Percentiles rank a stretch among this genome's conserved stretches.
These are phyloP conservation scores for Sebastes melanostomus DNA, from an alignment of 2,797 vertebrate genomes.

Conservation along the genomic window DNA sequence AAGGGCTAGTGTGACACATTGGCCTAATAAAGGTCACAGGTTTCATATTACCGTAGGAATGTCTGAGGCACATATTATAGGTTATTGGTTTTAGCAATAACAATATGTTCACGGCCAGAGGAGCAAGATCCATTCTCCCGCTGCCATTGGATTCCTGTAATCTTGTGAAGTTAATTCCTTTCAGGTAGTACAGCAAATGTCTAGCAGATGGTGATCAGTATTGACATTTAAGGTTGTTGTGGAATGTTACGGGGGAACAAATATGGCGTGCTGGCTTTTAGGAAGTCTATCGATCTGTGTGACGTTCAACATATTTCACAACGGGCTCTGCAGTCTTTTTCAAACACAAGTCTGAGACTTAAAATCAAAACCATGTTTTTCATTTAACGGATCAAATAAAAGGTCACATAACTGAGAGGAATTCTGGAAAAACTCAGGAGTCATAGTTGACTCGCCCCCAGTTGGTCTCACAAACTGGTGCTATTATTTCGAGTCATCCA, in stretches of 20 bases:
- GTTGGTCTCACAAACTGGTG: constrained; percentile 35
- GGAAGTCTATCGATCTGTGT: constrained; percentile 42
- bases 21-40: constrained; percentile 38
- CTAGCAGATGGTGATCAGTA: constrained; percentile 68
- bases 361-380: constrained; percentile 29
- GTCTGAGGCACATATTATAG: neutral
- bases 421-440: constrained; percentile 27
- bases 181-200: constrained; percentile 53
- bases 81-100: constrained; percentile 26
- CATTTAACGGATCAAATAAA: constrained; percentile 32
- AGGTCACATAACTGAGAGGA: constrained; percentile 40
- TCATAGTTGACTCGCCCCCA: constrained; percentile 57
- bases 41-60: constrained; percentile 28
- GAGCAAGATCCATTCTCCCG: neutral
- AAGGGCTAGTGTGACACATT: constrained; percentile 8
- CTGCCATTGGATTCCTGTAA: constrained; percentile 38
- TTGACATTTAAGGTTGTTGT: constrained; percentile 71
- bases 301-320: constrained; percentile 27
- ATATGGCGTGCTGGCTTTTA: constrained; percentile 46
- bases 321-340: neutral
- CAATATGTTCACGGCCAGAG: constrained; percentile 8
- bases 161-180: constrained; percentile 44
- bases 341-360: neutral
- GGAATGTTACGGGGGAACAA: constrained; percentile 50
- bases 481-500: constrained; percentile 67